Conservation (phyloP, 1,140 invertebrate species). For the Lepeophtheirus salmonis region DNA sequence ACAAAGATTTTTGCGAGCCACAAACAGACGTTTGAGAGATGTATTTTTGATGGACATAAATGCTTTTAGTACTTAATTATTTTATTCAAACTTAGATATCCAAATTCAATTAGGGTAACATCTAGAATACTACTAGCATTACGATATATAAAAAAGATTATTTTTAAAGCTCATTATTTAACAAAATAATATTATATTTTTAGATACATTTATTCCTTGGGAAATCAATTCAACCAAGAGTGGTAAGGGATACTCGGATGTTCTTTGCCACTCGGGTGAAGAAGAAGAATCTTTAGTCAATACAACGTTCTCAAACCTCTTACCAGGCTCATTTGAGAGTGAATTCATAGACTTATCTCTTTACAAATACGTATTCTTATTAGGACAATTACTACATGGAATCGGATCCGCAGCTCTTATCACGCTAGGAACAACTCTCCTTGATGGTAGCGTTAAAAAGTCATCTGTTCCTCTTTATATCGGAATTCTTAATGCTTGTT, state of each 20-base stretch:
- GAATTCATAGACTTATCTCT: slow-evolving; percentile 23
- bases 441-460: slow-evolving; percentile 65
- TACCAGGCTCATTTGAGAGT: too few species aligned
- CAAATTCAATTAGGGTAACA: too few species aligned
- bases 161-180: too few species aligned
- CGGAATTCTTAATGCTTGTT: slow-evolving; percentile 47
- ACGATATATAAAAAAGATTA: too few species aligned
- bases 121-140: too few species aligned
- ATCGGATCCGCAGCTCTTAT: slow-evolving; percentile 69
- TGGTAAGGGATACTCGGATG: not conserved
- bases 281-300: too few species aligned
- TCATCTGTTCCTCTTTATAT: slow-evolving; percentile 59
- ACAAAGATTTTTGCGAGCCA: too few species aligned
- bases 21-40: too few species aligned
- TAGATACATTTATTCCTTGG: not conserved
- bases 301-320: not conserved
- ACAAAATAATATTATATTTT: too few species aligned
- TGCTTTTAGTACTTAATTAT: too few species aligned
- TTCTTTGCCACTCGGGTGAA: not conserved
- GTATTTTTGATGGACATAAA: too few species aligned
- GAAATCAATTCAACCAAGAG: not conserved
- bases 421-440: slow-evolving; percentile 67
- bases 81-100: too few species aligned
- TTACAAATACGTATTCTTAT: slow-evolving; percentile 47
- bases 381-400: slow-evolving; percentile 68